phyloP scores from a whole-genome alignment of 2,113 vertebrate species.

The Dryoscopus gambensis region DNA sequence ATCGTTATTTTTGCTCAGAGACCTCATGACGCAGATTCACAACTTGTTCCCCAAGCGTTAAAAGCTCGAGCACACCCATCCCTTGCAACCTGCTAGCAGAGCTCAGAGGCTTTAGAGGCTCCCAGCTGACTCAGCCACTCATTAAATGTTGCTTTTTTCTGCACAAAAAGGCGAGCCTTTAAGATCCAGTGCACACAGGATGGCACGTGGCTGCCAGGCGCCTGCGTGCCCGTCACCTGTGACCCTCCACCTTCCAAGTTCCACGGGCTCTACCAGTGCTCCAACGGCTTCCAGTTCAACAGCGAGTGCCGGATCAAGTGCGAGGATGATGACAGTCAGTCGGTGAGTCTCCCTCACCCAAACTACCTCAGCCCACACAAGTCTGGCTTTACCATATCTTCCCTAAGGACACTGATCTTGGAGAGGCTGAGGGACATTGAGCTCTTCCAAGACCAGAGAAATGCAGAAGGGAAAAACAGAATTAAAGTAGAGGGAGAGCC shows the following conservation, averaged over 20 bases:
- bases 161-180: slow-evolving; percentile 83
- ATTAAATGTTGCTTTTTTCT: not conserved
- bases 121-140: slow-evolving; percentile 11
- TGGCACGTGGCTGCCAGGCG: slow-evolving; percentile 87
- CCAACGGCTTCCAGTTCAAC: slow-evolving; percentile 90
- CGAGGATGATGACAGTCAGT: slow-evolving; percentile 77
- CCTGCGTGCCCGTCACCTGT: slow-evolving; percentile 92
- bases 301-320: slow-evolving; percentile 92
- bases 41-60: not conserved
- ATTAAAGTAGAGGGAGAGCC: not conserved
- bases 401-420: not conserved
- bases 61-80: not conserved
- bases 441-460: not conserved
- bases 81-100: slow-evolving; percentile 35
- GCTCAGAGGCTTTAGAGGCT: not conserved
- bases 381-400: accelerated
- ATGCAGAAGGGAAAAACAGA: not conserved
- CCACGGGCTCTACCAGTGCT: slow-evolving; percentile 91
- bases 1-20: not conserved
- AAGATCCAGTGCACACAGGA: slow-evolving; percentile 94
- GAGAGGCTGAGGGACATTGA: accelerated
- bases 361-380: not conserved
- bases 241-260: slow-evolving; percentile 88
- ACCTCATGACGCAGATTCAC: slow-evolving; percentile 17
- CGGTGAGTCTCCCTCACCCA: slow-evolving; percentile 72